These are phyloP conservation scores for Lucilia sericata DNA, from an alignment of 1,140 invertebrate genomes.

Conservation along the genomic window DNA sequence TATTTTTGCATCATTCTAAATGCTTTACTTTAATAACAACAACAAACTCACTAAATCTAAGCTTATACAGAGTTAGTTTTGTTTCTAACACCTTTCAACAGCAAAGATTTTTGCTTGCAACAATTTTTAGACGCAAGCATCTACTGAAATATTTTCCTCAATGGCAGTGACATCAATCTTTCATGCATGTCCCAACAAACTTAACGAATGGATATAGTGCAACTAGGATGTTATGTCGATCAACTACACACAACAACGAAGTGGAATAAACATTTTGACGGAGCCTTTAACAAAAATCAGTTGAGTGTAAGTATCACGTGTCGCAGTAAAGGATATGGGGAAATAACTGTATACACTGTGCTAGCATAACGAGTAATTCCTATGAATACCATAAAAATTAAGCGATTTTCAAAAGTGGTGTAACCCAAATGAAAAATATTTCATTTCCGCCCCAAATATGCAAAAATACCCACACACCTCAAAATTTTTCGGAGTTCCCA, in stretches of 20 bases:
- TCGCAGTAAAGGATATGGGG: conserved; percentile 64
- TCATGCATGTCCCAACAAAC: conserved; percentile 72
- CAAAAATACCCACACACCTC: too few relatives aligned
- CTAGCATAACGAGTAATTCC: conserved; percentile 76
- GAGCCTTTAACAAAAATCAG: conserved; percentile 83
- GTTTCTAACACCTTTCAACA: too few relatives aligned
- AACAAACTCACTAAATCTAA: too few relatives aligned
- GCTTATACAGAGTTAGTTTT: too few relatives aligned
- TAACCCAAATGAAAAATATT: too few relatives aligned
- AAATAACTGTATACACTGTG: conserved; percentile 57
- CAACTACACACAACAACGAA: conserved; percentile 80
- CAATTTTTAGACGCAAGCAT: conserved; percentile 75
- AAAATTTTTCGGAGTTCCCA: too few relatives aligned
- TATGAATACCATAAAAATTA: conserved; percentile 55
- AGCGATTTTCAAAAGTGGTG: background rate
- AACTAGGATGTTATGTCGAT: conserved; percentile 80
- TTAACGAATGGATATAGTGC: conserved; percentile 74
- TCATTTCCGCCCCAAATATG: too few relatives aligned
- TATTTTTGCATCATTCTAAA: too few relatives aligned
- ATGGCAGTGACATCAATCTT: conserved; percentile 77
- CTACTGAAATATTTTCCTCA: conserved; percentile 76
- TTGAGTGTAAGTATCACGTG: conserved; percentile 79
- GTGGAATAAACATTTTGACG: conserved; percentile 74
- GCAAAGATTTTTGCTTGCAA: too few relatives aligned
- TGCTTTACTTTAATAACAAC: too few relatives aligned